These are phyloP conservation scores for Apodemia hepburni DNA, from an alignment of 2,888 invertebrate species.

Conservation along the genomic window DNA sequence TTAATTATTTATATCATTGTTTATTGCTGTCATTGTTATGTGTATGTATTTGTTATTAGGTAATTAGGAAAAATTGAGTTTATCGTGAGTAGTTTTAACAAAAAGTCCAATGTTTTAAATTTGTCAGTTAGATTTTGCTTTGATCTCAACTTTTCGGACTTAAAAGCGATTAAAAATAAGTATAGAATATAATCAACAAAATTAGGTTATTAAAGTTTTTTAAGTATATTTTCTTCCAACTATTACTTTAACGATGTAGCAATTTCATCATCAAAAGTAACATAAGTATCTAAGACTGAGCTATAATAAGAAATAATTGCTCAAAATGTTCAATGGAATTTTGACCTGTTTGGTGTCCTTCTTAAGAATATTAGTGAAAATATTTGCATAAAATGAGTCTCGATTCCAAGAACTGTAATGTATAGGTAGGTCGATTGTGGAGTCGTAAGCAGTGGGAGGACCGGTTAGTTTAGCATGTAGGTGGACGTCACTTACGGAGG, in stretches of 20 bases:
- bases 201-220: too few relatives aligned
- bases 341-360: slow-evolving; percentile 1
- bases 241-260: neutral
- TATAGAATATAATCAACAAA: too few relatives aligned
- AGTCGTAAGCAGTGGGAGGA: neutral
- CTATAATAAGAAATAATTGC: neutral
- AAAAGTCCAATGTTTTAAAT: too few relatives aligned
- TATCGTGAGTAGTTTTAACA: too few relatives aligned
- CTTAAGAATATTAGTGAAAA: neutral
- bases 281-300: neutral
- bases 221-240: too few relatives aligned
- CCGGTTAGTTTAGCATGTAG: neutral
- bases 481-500: slow-evolving; percentile 11
- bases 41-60: too few relatives aligned
- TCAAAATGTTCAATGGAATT: neutral
- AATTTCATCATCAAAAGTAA: neutral
- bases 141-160: too few relatives aligned
- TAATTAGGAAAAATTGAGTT: too few relatives aligned
- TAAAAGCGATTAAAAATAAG: too few relatives aligned
- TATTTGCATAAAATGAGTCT: neutral
- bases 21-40: too few relatives aligned
- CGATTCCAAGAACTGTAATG: neutral
- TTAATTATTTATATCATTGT: too few relatives aligned
- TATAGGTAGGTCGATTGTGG: neutral
- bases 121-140: too few relatives aligned